phyloP scores from a whole-genome alignment of 2,888 invertebrate genomes.

The Yponomeuta sedellus region DNA sequence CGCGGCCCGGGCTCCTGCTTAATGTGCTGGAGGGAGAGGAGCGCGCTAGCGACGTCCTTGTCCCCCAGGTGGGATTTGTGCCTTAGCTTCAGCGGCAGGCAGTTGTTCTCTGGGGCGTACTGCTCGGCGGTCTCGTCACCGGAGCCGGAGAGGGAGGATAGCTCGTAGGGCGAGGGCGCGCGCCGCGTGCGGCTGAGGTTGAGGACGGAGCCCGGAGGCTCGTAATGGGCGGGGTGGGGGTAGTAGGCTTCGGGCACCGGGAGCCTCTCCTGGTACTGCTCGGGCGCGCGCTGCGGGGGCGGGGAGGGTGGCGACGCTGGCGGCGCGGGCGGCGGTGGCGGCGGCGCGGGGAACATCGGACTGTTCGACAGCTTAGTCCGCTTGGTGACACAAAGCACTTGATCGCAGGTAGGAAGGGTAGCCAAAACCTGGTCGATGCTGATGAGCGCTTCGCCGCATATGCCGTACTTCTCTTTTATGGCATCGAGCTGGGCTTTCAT shows the following conservation, averaged over 20 bases:
- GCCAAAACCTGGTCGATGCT: slow-evolving; percentile 93
- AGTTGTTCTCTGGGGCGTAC: slow-evolving; percentile 81
- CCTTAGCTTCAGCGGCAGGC: slow-evolving; percentile 91
- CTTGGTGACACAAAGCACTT: slow-evolving; percentile 89
- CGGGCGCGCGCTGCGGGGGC: slow-evolving; percentile 73
- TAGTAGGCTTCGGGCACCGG: slow-evolving; percentile 68
- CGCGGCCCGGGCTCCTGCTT: slow-evolving; percentile 89
- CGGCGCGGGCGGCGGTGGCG: slow-evolving; percentile 70
- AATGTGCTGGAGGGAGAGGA: slow-evolving; percentile 89
- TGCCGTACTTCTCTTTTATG: slow-evolving; percentile 94
- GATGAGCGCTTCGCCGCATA: slow-evolving; percentile 90
- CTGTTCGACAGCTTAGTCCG: slow-evolving; percentile 72
- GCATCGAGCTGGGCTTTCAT: slow-evolving; percentile 94
- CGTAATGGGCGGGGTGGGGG: slow-evolving; percentile 74
- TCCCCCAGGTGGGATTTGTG: slow-evolving; percentile 94
- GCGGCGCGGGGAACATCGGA: slow-evolving; percentile 74
- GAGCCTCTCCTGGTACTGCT: slow-evolving; percentile 65
- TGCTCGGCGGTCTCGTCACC: slow-evolving; percentile 70
- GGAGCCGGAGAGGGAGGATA: slow-evolving; percentile 83
- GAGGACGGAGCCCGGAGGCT: slow-evolving; percentile 80
- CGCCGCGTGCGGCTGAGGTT: slow-evolving; percentile 82
- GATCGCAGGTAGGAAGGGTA: slow-evolving; percentile 88
- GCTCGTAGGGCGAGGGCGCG: slow-evolving; percentile 86
- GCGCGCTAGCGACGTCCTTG: slow-evolving; percentile 90
- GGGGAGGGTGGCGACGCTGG: slow-evolving; percentile 69